Percentiles rank a stretch among this genome's conserved stretches.
Evolutionary conservation across 1,140 invertebrate genomes (phyloP).

Genomic region (Luehdorfia chinensis): DNA sequence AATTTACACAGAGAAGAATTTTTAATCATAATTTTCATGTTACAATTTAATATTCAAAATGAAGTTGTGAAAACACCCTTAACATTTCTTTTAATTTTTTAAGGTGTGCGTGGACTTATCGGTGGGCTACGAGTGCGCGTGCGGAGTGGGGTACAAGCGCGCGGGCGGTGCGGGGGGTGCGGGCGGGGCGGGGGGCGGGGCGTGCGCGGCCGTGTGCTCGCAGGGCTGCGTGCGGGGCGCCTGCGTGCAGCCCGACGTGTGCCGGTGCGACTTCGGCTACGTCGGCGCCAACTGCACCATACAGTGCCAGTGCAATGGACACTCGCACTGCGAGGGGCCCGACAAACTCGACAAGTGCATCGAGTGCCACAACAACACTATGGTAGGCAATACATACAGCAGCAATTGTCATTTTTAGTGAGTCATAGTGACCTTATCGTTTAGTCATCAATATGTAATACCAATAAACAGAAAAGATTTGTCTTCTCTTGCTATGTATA

Average conservation of each 20-base stretch:
- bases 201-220: conserved; percentile 89
- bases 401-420: too few relatives aligned
- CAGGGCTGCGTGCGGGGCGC: conserved; percentile 93
- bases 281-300: conserved; percentile 96
- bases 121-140: conserved; percentile 89
- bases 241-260: conserved; percentile 91
- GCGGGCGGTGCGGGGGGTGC: conserved; percentile 88
- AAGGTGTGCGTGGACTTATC: conserved; percentile 83
- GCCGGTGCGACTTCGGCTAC: conserved; percentile 95
- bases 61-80: neutral
- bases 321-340: conserved; percentile 93
- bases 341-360: conserved; percentile 89
- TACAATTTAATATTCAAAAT: too few relatives aligned
- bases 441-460: too few relatives aligned
- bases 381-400: too few relatives aligned
- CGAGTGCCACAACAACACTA: conserved; percentile 94
- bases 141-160: conserved; percentile 84
- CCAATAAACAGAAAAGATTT: too few relatives aligned
- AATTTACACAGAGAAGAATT: too few relatives aligned
- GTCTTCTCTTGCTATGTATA: too few relatives aligned
- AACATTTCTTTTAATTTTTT: neutral
- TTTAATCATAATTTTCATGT: too few relatives aligned
- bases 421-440: too few relatives aligned
- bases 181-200: conserved; percentile 83
- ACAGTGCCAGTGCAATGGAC: conserved; percentile 96